Evolutionary conservation across 2,888 invertebrate species (phyloP).

Genomic region (Patella ulyssiponensis): DNA sequence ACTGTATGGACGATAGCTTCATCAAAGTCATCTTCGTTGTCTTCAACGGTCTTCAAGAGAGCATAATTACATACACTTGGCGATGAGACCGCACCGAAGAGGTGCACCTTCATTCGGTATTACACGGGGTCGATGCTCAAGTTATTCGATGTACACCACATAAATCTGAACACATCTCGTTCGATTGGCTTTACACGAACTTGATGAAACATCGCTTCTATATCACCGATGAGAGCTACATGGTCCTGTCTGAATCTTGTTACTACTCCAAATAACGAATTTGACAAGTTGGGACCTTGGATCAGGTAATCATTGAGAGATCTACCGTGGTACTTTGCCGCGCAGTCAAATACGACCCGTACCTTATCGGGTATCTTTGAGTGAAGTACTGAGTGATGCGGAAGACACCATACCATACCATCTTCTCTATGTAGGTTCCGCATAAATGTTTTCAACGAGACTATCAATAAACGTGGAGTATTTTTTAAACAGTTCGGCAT

Average conservation of each 20-base stretch:
- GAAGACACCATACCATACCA: not conserved
- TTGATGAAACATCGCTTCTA: conserved; percentile 40
- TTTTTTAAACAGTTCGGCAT: not conserved
- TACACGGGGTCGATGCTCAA: conserved; percentile 1
- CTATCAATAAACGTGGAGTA: not conserved
- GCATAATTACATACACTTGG: conserved; percentile 29
- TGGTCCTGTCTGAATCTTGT: not conserved
- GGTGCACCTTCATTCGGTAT: conserved; percentile 29
- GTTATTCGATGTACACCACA: conserved; percentile 11
- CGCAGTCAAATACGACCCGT: not conserved
- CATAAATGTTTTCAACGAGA: not conserved
- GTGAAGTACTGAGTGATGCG: not conserved
- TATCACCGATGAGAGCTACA: conserved; percentile 29
- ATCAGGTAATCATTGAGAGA: not conserved
- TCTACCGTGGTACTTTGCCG: not conserved
- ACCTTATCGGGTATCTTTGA: not conserved
- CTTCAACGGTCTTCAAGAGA: conserved; percentile 14
- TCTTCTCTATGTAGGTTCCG: not conserved
- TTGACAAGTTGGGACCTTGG: not conserved
- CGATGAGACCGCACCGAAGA: conserved; percentile 28
- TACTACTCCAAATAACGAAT: not conserved
- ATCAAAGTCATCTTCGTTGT: not conserved
- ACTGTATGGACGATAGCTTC: not conserved
- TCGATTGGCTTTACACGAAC: conserved; percentile 26
- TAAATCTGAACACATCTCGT: conserved; percentile 27